These are phyloP conservation scores for Cheilosia urbana DNA, from an alignment of 2,888 invertebrate species.

Conservation along the genomic window DNA sequence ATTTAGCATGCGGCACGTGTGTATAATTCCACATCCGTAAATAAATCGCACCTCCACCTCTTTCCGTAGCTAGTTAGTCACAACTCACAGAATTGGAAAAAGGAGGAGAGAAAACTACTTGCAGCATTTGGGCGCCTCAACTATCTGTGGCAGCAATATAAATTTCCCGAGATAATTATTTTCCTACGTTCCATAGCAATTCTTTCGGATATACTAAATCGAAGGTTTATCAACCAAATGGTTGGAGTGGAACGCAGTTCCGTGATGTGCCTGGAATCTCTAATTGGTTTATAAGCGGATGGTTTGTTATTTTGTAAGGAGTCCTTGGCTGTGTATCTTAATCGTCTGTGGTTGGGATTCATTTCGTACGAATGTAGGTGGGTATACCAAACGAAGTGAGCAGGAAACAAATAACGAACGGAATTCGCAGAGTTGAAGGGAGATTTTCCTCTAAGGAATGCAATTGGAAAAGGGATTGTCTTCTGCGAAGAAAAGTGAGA, in stretches of 20 bases:
- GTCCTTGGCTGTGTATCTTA: not conserved
- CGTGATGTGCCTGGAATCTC: constrained; percentile 8
- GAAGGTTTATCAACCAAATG: constrained; percentile 16
- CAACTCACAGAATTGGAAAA: not conserved
- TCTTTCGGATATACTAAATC: constrained; percentile 18
- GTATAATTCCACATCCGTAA: too few relatives aligned
- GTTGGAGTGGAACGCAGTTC: not conserved
- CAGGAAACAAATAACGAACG: not conserved
- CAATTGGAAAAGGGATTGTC: not conserved
- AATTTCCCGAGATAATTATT: constrained; percentile 34
- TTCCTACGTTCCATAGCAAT: constrained; percentile 8
- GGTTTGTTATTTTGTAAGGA: constrained; percentile 3
- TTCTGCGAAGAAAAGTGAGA: not conserved
- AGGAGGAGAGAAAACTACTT: not conserved
- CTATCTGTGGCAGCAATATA: constrained; percentile 4
- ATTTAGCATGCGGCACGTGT: too few relatives aligned
- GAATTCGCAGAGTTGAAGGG: not conserved
- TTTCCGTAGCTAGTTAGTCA: not conserved
- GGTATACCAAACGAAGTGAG: not conserved
- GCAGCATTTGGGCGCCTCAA: not conserved
- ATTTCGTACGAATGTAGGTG: not conserved
- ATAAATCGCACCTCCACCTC: too few relatives aligned
- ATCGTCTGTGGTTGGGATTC: constrained; percentile 1
- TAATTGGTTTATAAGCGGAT: constrained; percentile 15
- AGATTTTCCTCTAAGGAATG: not conserved